Conservation (phyloP, 2,113 vertebrate species). For the Euleptes europaea region DNA sequence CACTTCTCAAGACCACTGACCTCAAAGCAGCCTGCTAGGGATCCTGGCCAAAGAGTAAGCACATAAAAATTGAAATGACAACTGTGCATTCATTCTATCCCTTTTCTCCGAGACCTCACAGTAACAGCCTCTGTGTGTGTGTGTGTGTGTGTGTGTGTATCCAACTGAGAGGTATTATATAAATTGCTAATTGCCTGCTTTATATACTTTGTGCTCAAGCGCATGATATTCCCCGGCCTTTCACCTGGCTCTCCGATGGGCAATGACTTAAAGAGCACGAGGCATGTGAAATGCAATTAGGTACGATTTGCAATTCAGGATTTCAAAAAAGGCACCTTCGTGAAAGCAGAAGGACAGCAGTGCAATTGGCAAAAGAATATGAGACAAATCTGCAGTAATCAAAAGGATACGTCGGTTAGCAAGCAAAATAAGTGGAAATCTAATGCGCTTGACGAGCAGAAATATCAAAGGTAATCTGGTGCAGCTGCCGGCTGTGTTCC, state of each 20-base stretch:
- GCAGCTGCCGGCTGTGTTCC: conserved; percentile 29
- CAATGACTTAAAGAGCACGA: background rate
- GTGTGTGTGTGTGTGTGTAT: background rate
- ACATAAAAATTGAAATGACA: background rate
- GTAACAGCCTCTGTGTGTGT: background rate
- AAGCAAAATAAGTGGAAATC: conserved; percentile 31
- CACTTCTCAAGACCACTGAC: too few species aligned
- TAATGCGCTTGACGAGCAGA: conserved; percentile 31
- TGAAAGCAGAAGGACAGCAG: background rate
- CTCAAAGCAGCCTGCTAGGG: background rate
- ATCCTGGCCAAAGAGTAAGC: background rate
- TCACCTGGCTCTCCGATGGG: conserved; percentile 1
- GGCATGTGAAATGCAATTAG: conserved; percentile 8
- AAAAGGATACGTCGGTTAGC: conserved; percentile 12
- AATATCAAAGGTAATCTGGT: conserved; percentile 42
- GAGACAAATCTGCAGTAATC: conserved; percentile 31
- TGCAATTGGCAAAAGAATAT: background rate
- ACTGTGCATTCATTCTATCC: background rate
- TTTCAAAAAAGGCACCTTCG: conserved; percentile 32
- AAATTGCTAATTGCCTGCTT: background rate
- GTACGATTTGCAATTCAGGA: background rate
- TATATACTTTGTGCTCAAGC: background rate
- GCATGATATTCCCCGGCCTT: background rate
- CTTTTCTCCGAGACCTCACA: background rate
- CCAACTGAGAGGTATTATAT: background rate